Percentiles rank a stretch among this genome's conserved stretches.
phyloP scores from a whole-genome alignment of 2,888 invertebrate genomes.

The Machimus rusticus region DNA sequence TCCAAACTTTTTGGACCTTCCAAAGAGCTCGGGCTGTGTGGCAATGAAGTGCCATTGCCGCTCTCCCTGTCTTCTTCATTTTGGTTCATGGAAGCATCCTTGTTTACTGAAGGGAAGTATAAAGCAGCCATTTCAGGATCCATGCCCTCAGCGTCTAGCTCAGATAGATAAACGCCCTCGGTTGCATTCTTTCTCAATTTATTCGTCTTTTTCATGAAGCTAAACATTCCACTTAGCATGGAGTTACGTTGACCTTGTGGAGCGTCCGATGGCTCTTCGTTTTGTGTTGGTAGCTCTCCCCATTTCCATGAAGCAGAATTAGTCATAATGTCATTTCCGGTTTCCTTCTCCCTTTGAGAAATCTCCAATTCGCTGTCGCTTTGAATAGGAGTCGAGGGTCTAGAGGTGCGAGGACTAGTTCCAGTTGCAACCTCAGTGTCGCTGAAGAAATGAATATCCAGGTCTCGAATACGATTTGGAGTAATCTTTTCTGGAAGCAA shows the following conservation, averaged over 20 bases:
- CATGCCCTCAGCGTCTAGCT: slow-evolving; percentile 85
- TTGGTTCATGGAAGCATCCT: slow-evolving; percentile 42
- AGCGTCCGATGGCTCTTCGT: slow-evolving; percentile 53
- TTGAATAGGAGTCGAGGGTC: slow-evolving; percentile 85
- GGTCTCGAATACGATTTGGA: slow-evolving; percentile 64
- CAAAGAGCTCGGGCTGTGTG: slow-evolving; percentile 90
- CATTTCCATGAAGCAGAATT: slow-evolving; percentile 78
- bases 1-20: slow-evolving; percentile 83
- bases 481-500: slow-evolving; percentile 54
- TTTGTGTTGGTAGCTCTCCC: slow-evolving; percentile 79
- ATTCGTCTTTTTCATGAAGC: slow-evolving; percentile 85
- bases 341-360: slow-evolving; percentile 62
- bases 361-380: slow-evolving; percentile 95
- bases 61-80: slow-evolving; percentile 94
- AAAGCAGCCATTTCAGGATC: slow-evolving; percentile 92
- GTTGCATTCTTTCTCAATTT: slow-evolving; percentile 67
- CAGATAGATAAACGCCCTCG: slow-evolving; percentile 88
- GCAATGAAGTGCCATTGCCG: slow-evolving; percentile 93
- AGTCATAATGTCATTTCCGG: slow-evolving; percentile 53
- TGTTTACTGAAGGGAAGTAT: slow-evolving; percentile 73
- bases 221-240: slow-evolving; percentile 90
- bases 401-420: slow-evolving; percentile 65
- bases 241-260: slow-evolving; percentile 66
- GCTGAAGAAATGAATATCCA: slow-evolving; percentile 89
- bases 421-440: slow-evolving; percentile 86